Evolutionary conservation across 2,113 vertebrate genomes (phyloP).

Genomic region (Apaloderma vittatum): DNA sequence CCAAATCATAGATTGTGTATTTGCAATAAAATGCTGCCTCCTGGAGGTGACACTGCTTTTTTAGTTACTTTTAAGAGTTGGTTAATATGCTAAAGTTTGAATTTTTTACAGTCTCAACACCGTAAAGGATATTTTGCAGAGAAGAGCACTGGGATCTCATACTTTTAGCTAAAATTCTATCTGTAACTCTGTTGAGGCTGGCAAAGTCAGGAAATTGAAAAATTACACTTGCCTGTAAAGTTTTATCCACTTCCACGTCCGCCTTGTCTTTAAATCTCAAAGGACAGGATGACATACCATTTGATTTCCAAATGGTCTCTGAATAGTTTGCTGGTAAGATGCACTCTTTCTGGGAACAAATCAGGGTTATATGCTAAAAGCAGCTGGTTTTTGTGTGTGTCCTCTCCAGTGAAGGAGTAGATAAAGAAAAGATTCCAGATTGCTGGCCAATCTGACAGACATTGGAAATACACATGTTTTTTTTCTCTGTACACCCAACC

Average conservation of each 20-base stretch:
- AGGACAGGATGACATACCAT: background rate
- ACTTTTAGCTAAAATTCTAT: background rate
- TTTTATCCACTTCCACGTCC: background rate
- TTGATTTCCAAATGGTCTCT: background rate
- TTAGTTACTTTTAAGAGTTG: background rate
- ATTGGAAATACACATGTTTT: background rate
- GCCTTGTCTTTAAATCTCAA: background rate
- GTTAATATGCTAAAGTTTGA: background rate
- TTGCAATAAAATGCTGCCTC: constrained; percentile 65
- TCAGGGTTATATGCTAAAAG: background rate
- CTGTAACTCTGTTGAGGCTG: background rate
- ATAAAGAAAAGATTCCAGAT: background rate
- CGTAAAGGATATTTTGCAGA: background rate
- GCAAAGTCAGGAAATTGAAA: background rate
- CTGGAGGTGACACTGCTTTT: constrained; percentile 34
- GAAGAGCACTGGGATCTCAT: background rate
- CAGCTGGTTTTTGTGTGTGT: background rate
- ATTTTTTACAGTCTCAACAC: rapidly evolving
- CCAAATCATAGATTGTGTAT: background rate
- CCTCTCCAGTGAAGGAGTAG: background rate
- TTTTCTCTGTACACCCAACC: background rate
- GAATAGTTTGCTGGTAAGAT: background rate
- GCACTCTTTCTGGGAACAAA: background rate
- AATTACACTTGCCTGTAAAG: background rate
- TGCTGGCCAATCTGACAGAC: background rate